Conservation (phyloP, 2,888 invertebrate genomes). For the Agrotis clavis region DNA sequence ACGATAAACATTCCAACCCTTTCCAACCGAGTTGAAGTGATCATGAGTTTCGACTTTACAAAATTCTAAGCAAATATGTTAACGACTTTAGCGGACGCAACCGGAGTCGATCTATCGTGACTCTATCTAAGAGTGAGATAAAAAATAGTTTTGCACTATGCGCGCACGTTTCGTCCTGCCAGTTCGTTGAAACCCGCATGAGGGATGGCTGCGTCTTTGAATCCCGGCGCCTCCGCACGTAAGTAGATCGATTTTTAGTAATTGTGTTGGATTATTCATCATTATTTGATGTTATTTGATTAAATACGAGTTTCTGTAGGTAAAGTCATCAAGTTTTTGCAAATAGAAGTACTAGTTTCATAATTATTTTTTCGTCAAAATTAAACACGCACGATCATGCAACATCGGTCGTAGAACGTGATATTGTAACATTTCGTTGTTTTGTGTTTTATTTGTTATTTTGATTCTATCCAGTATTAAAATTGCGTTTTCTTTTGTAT, state of each 20-base stretch:
- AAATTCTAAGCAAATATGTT: neutral
- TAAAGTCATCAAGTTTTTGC: neutral
- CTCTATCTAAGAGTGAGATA: neutral
- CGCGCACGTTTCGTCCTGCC: neutral
- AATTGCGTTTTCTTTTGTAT: neutral
- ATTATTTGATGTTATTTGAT: neutral
- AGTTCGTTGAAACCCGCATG: slow-evolving; percentile 1
- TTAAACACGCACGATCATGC: too few relatives aligned
- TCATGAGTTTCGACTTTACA: neutral
- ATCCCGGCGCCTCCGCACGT: neutral
- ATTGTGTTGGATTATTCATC: neutral
- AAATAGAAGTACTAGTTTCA: neutral
- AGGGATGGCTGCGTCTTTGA: neutral
- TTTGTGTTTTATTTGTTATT: slow-evolving; percentile 7
- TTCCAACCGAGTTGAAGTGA: neutral
- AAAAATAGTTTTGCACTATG: neutral
- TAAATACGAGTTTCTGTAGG: slow-evolving; percentile 1
- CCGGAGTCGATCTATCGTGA: neutral
- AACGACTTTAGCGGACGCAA: neutral
- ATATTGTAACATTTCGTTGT: neutral
- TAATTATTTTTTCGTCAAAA: neutral
- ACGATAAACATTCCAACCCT: too few relatives aligned
- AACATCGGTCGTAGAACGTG: slow-evolving; percentile 2
- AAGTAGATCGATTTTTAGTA: slow-evolving; percentile 2
- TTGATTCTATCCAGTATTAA: neutral